Evolutionary conservation across 2,888 invertebrate species (phyloP).

Genomic region (Amphipyra tragopoginis): DNA sequence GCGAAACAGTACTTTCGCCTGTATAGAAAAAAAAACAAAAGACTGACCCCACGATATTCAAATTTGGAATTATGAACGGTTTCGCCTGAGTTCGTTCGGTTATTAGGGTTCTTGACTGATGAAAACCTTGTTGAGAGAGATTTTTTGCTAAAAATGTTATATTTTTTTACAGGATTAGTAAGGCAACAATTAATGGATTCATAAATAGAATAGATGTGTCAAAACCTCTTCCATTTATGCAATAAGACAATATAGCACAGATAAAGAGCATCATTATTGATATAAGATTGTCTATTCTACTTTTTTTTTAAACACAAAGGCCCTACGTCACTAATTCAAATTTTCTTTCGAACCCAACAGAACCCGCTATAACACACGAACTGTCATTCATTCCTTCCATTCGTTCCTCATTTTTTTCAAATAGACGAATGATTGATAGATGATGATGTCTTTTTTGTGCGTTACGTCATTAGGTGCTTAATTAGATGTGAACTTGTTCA

Average conservation of each 20-base stretch:
- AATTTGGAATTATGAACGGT: conserved; percentile 84
- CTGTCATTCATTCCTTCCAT: conserved; percentile 59
- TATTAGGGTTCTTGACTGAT: conserved; percentile 60
- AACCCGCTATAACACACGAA: conserved; percentile 39
- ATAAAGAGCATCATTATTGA: too few species aligned
- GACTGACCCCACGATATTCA: conserved; percentile 79
- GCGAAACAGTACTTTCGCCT: conserved; percentile 55
- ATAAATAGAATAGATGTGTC: neutral
- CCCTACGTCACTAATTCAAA: neutral
- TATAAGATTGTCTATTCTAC: too few species aligned
- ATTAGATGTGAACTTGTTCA: conserved; percentile 86
- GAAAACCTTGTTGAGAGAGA: conserved; percentile 33
- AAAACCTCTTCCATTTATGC: too few species aligned
- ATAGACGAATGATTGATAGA: conserved; percentile 87
- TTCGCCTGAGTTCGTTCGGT: conserved; percentile 60
- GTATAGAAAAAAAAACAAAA: conserved; percentile 70
- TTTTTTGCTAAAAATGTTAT: neutral
- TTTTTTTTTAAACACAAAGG: too few species aligned
- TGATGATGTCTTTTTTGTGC: conserved; percentile 85
- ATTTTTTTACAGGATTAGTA: neutral
- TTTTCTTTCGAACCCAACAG: conserved; percentile 14
- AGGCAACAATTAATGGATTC: neutral
- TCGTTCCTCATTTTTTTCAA: conserved; percentile 73
- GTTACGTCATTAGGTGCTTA: conserved; percentile 84
- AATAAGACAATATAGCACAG: too few species aligned